Evolutionary conservation across 2,797 vertebrate genomes (phyloP), one percentile per base, ranked within the genome.

Genomic region (Sebastes taczanowskii): DNA sequence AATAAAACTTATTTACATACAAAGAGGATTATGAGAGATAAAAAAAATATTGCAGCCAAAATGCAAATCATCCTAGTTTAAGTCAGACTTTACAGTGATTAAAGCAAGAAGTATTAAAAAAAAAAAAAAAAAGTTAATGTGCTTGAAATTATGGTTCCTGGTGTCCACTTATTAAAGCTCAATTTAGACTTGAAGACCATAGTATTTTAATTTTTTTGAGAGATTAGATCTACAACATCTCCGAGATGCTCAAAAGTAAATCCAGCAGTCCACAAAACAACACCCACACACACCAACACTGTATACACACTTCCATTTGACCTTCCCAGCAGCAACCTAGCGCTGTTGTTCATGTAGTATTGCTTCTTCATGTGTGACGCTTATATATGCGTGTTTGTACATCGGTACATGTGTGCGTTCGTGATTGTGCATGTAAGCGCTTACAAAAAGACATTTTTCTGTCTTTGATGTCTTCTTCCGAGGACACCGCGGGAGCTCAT

Each of bases 401-500:
- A 76, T 78, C 34, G 63, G 53, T 66, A 66, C 68, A 70, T 30
- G 58, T 55, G 52, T 60, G 55, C 82, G 49, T 79, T 77, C 52
- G 20, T 56, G 67, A 46, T 2, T 35, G 60, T 34, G 66, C 34
- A 13, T 87, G 80, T 58, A 30, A 80, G 56, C 14, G 8, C 74
- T 69, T 75, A 68, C 69, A 53, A 60, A 3, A 65, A 66, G 74
- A 62, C 81, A 49, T 68, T 69, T 71, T 18, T 72, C 55, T 23
- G 14, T 84, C 87, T 92, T 91, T 93, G 91, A 91, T 89, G 88
- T 89, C 11, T 59, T 74, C 42, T 55, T 87, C 80, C 81, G 71
- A 66, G 71, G 82, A 83, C 82, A 74, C 83, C 30, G 5, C 29
- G 63, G 83, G 80, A 85, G 88, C 88, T 84, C 83, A 72, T 83